Base-by-base conservation (phyloP, 2,888 invertebrate species). In the Ormyrus thymus region DNA sequence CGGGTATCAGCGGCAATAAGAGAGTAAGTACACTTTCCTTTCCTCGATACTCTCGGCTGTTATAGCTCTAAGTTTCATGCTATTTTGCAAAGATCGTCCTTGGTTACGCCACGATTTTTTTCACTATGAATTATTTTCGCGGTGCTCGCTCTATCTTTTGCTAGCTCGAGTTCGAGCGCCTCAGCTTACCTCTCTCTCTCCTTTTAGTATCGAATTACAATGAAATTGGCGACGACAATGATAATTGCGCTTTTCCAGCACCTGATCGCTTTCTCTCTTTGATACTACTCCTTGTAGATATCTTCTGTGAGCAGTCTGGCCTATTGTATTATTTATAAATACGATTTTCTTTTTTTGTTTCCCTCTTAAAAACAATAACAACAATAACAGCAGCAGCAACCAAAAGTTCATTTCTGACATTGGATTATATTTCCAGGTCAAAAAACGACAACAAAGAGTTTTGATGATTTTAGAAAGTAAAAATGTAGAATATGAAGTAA, bases 381-480 rank as follows among this genome's bases (percentile, higher is more conserved):
- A 29, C 29, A 29, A 29, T 29, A 29, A 29, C 3, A 29, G 29
- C 29, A 29, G 29, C 29, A 29, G 29, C 68, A 53, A 78, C 77
- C 68, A 73, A 68, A 78, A 78, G 66, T 55, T 29, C 48, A 7
- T 15, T 15, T 15, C 51, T 11, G 50, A 13, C n/a, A 51, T 15
- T 68, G 59, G 59, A 56, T 64, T 51, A 10, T 10, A 56, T 59
- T 91, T 91, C 78, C 89, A 98, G 98, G 97, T 98, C 83, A 97
- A 97, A 91, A 98, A 98, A 91, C 93, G 97, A 85, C 98, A 98
- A 90, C 97, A 97, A 90, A 94, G 97, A 83, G 97, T 98, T 76
- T 91, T 96, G 85, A 96, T 98, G 95, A 96, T 98, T 87, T 91
- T 99, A 86, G 97, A 98, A 88, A 96, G 97, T 84, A 96, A 97